These are phyloP conservation scores for Baronia brevicornis DNA, from an alignment of 2,888 invertebrate species.

Conservation along the genomic window DNA sequence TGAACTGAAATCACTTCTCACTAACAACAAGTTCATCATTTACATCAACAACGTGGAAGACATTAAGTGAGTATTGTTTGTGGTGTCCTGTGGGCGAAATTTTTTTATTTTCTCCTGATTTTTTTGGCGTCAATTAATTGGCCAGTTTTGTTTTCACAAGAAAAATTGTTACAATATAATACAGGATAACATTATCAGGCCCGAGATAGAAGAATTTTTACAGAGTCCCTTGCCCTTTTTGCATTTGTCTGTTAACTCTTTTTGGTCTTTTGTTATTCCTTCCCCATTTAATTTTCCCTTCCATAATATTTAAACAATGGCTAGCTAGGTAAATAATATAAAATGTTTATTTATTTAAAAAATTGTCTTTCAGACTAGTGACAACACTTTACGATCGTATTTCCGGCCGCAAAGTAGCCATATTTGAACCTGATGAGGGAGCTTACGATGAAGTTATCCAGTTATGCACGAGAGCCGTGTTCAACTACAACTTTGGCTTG, in stretches of 20 bases:
- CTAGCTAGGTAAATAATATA: too few species aligned
- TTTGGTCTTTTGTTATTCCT: too few species aligned
- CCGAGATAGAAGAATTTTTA: too few species aligned
- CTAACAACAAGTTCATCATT: conserved; percentile 51
- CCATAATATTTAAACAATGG: too few species aligned
- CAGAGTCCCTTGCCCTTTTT: too few species aligned
- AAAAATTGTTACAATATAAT: too few species aligned
- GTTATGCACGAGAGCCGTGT: conserved; percentile 78
- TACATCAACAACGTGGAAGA: conserved; percentile 57
- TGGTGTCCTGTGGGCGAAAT: background rate
- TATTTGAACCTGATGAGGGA: conserved; percentile 71
- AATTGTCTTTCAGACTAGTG: conserved; percentile 72
- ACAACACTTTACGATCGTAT: conserved; percentile 77
- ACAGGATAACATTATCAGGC: too few species aligned
- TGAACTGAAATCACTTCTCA: conserved; percentile 66
- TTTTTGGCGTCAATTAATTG: too few species aligned
- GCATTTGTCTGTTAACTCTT: too few species aligned
- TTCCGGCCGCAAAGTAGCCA: conserved; percentile 61
- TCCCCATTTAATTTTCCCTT: too few species aligned
- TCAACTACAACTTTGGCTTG: conserved; percentile 75
- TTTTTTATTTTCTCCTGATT: too few species aligned
- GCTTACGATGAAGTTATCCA: conserved; percentile 67
- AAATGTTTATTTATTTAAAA: conserved; percentile 3
- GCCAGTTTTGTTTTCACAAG: too few species aligned
- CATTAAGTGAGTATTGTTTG: conserved; percentile 35